Base-by-base conservation (phyloP, 2,888 invertebrate genomes). In the Alloplasta piceator region DNA sequence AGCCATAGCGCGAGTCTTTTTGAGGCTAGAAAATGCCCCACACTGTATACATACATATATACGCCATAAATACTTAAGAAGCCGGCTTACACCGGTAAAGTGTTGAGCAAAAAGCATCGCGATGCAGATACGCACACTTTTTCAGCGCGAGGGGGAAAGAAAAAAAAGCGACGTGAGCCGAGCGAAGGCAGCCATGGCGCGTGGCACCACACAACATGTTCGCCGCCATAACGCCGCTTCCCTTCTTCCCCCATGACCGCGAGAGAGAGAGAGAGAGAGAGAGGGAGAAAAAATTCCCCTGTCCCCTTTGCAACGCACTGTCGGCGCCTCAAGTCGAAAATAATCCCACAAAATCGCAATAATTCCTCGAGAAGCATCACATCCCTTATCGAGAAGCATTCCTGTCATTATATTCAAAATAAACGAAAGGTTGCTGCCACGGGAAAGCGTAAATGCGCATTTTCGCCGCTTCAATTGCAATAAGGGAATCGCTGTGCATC, bases 141-240 rank as follows among this genome's bases (percentile, higher is more conserved):
- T 26, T 26, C 26, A 26, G 26, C 3, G 26, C 26, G 74, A 75
- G 61, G 81, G 82, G 79, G 83, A 76, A 26, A 26, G 26, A 26
- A 26, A 26, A 26, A 72, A 75, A 80, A 84, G 67, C 84, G 87
- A 90, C 91, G 90, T 90, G 89, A 87, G 86, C 85, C 81, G 84
- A 85, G 85, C 85, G 76, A 84, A 83, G 83, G 77, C 83, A 86
- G 90, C 89, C 86, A 91, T 91, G 91, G 91, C 91, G 91, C 91
- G 90, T 91, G 90, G 90, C 90, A 88, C 87, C 52, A 78, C 84
- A 88, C 87, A 55, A 78, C 84, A 88, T 86, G 89, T 89, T 84
- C 81, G 89, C 87, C 89, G 91, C 91, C 91, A 91, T 91, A 80
- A 75, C 55, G 64, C 80, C 70, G 80, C 67, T 80, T 81, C 76